A percentile compares a stretch with the other conserved stretches of the same genome.
These are phyloP conservation scores for Heterotis niloticus DNA, from an alignment of 2,113 vertebrate species.

Conservation along the genomic window DNA sequence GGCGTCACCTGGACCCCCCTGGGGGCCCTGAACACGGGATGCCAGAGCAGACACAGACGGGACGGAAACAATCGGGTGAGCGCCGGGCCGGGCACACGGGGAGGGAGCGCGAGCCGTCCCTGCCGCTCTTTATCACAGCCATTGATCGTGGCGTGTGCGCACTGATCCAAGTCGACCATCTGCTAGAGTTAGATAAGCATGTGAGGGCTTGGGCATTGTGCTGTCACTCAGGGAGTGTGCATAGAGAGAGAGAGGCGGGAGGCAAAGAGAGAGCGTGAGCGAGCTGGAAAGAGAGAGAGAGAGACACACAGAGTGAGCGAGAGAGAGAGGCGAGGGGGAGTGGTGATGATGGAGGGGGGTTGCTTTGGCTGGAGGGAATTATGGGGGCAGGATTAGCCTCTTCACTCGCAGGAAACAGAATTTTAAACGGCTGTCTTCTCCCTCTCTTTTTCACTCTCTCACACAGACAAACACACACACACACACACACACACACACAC, in stretches of 20 bases:
- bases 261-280: slow-evolving; percentile 48
- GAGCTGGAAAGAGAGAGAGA: slow-evolving; percentile 51
- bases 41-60: slow-evolving; percentile 77
- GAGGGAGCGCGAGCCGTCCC: slow-evolving; percentile 68
- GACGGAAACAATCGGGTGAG: slow-evolving; percentile 62
- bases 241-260: slow-evolving; percentile 52
- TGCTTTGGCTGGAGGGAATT: slow-evolving; percentile 99
- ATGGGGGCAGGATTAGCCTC: slow-evolving; percentile 99
- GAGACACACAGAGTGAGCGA: slow-evolving; percentile 48
- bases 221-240: slow-evolving; percentile 92
- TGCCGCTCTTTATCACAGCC: slow-evolving; percentile 96
- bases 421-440: slow-evolving; percentile 89
- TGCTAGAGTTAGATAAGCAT: slow-evolving; percentile 99
- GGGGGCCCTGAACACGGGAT: slow-evolving; percentile 48
- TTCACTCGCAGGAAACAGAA: slow-evolving; percentile 99
- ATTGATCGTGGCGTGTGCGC: slow-evolving; percentile 99
- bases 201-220: slow-evolving; percentile 98
- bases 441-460: slow-evolving; percentile 51
- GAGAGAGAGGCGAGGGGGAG: slow-evolving; percentile 45
- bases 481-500: slow-evolving; percentile 21
- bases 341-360: slow-evolving; percentile 77
- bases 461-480: slow-evolving; percentile 53
- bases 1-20: slow-evolving; percentile 46
- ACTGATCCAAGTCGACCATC: slow-evolving; percentile 99
- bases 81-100: slow-evolving; percentile 53